Conservation (phyloP, 2,113 vertebrate genomes). For the Megalops atlanticus region DNA sequence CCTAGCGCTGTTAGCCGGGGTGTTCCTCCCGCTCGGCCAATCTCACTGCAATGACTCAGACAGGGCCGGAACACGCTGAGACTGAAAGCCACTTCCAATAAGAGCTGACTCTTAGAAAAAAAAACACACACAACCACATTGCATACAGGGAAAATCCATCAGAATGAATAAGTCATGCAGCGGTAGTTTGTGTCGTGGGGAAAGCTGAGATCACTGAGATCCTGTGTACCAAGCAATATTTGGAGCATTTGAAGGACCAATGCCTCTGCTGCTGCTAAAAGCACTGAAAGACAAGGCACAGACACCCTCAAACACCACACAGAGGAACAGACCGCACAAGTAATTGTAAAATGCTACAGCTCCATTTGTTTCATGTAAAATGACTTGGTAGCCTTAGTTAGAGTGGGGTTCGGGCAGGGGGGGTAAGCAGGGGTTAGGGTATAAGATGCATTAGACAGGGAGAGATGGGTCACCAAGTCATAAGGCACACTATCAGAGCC, state of each 20-base stretch:
- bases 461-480: too few species aligned
- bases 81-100: conserved; percentile 17
- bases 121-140: conserved; percentile 30
- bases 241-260: conserved; percentile 46
- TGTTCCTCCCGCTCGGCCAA: neutral
- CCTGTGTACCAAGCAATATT: conserved; percentile 60
- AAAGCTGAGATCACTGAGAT: conserved; percentile 52
- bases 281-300: neutral
- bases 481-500: too few species aligned
- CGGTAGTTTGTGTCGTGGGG: conserved; percentile 55
- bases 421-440: too few species aligned
- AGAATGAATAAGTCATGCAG: conserved; percentile 74
- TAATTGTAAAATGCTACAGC: neutral
- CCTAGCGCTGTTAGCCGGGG: too few species aligned
- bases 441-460: too few species aligned
- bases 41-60: neutral
- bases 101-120: conserved; percentile 56
- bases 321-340: neutral
- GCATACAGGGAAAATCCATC: conserved; percentile 73
- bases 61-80: neutral
- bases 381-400: neutral
- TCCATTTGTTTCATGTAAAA: neutral
- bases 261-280: neutral
- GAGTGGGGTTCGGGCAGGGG: too few species aligned
- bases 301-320: neutral